These are phyloP conservation scores for Ciconia maguari DNA, from an alignment of 2,113 vertebrate genomes.

Conservation along the genomic window DNA sequence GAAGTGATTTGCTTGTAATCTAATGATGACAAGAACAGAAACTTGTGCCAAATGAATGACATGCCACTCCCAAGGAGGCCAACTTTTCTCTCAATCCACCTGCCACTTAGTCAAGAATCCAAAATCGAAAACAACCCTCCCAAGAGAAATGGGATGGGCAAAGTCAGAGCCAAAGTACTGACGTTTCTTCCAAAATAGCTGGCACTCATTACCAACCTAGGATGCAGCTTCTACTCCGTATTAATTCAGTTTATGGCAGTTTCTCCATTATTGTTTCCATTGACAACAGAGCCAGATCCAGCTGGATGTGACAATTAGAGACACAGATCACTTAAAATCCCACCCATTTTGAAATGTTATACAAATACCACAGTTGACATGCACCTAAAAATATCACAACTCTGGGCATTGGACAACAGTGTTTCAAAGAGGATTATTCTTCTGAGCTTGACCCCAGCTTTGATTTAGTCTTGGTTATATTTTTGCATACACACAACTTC, in stretches of 20 bases:
- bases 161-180: not conserved
- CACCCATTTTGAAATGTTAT: not conserved
- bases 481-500: not conserved
- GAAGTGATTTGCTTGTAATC: not conserved
- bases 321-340: not conserved
- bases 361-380: not conserved
- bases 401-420: not conserved
- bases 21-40: not conserved
- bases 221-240: not conserved
- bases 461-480: not conserved
- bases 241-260: not conserved
- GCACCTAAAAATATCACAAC: not conserved
- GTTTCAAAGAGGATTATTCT: not conserved
- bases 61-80: not conserved
- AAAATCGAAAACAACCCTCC: not conserved
- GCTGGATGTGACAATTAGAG: not conserved
- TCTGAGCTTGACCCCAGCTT: not conserved
- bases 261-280: not conserved
- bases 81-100: not conserved
- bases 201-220: not conserved
- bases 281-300: not conserved
- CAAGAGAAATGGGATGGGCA: not conserved
- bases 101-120: not conserved
- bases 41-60: not conserved
- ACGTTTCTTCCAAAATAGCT: not conserved